Conservation (phyloP, 2,797 vertebrate genomes). For the Synanceia verrucosa region DNA sequence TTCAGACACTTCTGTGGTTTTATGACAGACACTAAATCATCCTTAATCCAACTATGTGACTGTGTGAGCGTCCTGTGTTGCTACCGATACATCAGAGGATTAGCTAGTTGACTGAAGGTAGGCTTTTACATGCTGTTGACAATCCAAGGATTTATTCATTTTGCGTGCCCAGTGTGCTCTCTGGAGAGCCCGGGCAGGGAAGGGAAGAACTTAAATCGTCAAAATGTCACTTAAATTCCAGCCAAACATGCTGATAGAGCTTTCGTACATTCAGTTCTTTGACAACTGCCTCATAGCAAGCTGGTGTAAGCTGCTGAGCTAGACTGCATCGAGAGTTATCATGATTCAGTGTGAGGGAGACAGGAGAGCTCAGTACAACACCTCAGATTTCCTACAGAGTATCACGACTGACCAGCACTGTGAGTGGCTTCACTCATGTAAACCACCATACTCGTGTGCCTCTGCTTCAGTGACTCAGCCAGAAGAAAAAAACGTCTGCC, state of each 20-base stretch:
- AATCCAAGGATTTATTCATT: constrained; percentile 61
- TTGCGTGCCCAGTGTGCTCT: constrained; percentile 43
- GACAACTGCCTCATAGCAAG: constrained; percentile 54
- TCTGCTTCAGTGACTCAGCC: constrained; percentile 48
- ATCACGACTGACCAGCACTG: constrained; percentile 48
- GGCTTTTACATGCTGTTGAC: constrained; percentile 62
- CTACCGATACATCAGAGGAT: constrained; percentile 64
- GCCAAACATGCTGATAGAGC: constrained; percentile 65
- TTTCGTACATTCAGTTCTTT: constrained; percentile 61
- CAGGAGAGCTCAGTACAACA: constrained; percentile 47
- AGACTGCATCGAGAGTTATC: constrained; percentile 63
- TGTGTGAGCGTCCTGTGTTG: constrained; percentile 23
- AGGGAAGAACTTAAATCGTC: constrained; percentile 58
- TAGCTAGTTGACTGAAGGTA: constrained; percentile 63
- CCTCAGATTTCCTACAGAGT: constrained; percentile 57
- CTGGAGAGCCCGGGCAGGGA: constrained; percentile 33
- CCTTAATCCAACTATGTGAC: constrained; percentile 20
- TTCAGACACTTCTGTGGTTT: constrained; percentile 19
- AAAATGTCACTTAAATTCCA: constrained; percentile 69
- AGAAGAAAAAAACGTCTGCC: constrained; percentile 19
- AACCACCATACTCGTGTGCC: constrained; percentile 14
- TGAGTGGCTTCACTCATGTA: constrained; percentile 32
- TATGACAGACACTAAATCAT: constrained; percentile 36
- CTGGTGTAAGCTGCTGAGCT: constrained; percentile 68
- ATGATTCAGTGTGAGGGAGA: constrained; percentile 62